Conservation (phyloP, 2,113 vertebrate species). For the Arenaria interpres region DNA sequence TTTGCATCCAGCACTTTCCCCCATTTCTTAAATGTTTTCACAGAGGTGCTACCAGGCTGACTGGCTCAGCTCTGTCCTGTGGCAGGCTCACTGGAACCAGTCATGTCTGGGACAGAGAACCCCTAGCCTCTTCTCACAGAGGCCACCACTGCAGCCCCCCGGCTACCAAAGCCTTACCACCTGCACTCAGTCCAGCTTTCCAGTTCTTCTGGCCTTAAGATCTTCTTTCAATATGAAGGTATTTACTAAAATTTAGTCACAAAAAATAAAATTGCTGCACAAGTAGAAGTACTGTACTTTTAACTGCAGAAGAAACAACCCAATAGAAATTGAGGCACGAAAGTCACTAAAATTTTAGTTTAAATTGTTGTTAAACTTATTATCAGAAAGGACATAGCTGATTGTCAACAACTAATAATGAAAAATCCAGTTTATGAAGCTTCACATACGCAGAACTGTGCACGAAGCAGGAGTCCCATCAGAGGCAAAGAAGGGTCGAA, state of each 20-base stretch:
- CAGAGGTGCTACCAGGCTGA: not conserved
- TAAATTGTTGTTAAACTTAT: not conserved
- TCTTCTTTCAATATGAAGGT: not conserved
- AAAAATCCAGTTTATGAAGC: not conserved
- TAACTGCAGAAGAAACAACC: not conserved
- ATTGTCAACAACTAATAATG: not conserved
- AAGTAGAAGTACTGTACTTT: not conserved
- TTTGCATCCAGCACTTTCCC: not conserved
- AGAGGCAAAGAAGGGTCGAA: not conserved
- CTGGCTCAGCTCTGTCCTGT: not conserved
- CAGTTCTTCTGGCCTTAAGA: not conserved
- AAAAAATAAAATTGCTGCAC: not conserved
- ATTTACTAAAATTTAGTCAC: not conserved
- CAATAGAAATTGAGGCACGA: not conserved
- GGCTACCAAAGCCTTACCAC: not conserved
- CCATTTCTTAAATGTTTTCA: not conserved
- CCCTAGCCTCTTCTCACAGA: not conserved
- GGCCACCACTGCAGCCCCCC: not conserved
- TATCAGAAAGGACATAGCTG: not conserved
- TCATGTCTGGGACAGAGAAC: fast-evolving
- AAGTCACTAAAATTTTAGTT: not conserved
- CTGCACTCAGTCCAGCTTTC: not conserved
- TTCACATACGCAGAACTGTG: not conserved
- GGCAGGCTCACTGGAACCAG: not conserved
- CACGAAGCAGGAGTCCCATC: not conserved